Evolutionary conservation across 2,113 vertebrate genomes (phyloP).

Genomic region (Phyllopteryx taeniolatus): DNA sequence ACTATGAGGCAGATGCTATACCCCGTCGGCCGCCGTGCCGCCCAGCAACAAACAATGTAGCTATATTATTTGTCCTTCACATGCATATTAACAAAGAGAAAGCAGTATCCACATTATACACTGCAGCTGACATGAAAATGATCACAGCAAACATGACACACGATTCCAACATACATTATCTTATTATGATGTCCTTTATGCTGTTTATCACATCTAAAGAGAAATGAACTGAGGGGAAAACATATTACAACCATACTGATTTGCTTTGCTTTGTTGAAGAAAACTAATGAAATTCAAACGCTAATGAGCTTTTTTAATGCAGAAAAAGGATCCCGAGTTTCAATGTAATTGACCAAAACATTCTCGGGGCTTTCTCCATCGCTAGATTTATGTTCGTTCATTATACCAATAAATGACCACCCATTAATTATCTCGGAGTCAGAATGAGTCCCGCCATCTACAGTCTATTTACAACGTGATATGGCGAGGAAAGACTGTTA

Average conservation of each 20-base stretch:
- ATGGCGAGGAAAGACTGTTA: neutral
- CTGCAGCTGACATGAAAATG: neutral
- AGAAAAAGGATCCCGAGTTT: slow-evolving; percentile 32
- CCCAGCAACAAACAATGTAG: neutral
- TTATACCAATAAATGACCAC: slow-evolving; percentile 44
- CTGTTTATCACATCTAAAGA: slow-evolving; percentile 6
- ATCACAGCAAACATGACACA: neutral
- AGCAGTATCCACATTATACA: neutral
- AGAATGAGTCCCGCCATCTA: slow-evolving; percentile 14
- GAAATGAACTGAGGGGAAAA: slow-evolving; percentile 17
- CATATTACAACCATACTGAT: slow-evolving; percentile 24
- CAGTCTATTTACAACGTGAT: slow-evolving; percentile 1
- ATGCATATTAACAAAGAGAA: neutral
- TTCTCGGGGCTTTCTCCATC: slow-evolving; percentile 21
- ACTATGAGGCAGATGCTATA: no score
- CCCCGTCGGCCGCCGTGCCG: no score
- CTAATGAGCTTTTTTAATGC: slow-evolving; percentile 43
- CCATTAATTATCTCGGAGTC: slow-evolving; percentile 24
- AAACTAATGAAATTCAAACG: slow-evolving; percentile 30
- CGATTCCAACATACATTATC: neutral
- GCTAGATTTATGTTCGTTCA: slow-evolving; percentile 44
- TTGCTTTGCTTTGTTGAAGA: slow-evolving; percentile 16
- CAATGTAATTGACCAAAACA: slow-evolving; percentile 20
- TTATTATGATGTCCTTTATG: neutral
- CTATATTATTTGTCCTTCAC: neutral